Conservation (phyloP, 2,888 invertebrate genomes). For the Scaptomyza tumidula region DNA sequence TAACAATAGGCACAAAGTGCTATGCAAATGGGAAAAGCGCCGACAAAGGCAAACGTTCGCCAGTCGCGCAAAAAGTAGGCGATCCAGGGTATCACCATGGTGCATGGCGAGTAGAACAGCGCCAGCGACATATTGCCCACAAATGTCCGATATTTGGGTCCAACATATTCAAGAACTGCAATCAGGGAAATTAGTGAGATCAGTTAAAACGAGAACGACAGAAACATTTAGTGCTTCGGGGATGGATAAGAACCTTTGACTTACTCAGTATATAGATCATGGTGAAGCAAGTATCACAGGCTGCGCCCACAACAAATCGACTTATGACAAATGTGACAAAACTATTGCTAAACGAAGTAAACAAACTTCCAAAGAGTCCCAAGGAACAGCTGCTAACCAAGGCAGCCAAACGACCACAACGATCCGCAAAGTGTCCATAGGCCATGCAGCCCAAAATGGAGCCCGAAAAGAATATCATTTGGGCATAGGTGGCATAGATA, state of each 20-base stretch:
- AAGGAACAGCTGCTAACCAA: slow-evolving; percentile 90
- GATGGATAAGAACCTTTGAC: slow-evolving; percentile 52
- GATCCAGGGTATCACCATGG: slow-evolving; percentile 92
- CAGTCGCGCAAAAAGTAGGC: slow-evolving; percentile 91
- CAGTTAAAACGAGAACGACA: too few relatives aligned
- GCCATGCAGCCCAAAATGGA: slow-evolving; percentile 92
- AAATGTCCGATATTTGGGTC: slow-evolving; percentile 94
- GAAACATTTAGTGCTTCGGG: too few relatives aligned
- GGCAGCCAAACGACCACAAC: slow-evolving; percentile 92
- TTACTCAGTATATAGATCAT: slow-evolving; percentile 96
- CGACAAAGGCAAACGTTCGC: slow-evolving; percentile 89
- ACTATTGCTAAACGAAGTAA: slow-evolving; percentile 88
- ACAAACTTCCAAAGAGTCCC: slow-evolving; percentile 89
- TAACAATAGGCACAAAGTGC: slow-evolving; percentile 90
- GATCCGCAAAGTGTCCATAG: slow-evolving; percentile 94
- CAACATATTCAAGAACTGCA: slow-evolving; percentile 93
- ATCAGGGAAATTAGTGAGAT: background rate
- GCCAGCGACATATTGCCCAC: slow-evolving; percentile 96
- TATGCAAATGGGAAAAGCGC: slow-evolving; percentile 89
- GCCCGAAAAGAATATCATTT: slow-evolving; percentile 93
- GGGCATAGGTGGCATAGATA: slow-evolving; percentile 89
- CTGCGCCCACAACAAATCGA: slow-evolving; percentile 92
- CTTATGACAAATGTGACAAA: slow-evolving; percentile 91
- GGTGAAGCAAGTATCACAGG: slow-evolving; percentile 94
- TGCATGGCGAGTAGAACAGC: slow-evolving; percentile 92